Percentiles rank a stretch among this genome's conserved stretches.
These are phyloP conservation scores for Brachionus paranguensis DNA, from an alignment of 1,140 invertebrate genomes.

Conservation along the genomic window DNA sequence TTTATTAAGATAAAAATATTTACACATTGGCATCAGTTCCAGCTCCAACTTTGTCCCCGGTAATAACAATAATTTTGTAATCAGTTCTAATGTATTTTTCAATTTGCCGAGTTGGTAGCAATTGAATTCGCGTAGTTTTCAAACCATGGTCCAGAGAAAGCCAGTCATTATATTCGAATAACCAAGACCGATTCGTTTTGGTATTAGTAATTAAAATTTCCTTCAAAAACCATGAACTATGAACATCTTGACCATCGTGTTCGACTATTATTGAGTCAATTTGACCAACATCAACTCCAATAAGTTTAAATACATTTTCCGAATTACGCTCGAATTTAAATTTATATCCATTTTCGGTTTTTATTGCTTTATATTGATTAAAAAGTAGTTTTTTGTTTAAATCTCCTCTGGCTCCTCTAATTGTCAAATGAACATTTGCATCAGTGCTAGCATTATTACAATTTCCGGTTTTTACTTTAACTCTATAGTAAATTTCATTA, in stretches of 20 bases:
- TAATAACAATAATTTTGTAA: conserved; percentile 48
- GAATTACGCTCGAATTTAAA: conserved; percentile 36
- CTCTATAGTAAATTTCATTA: background rate
- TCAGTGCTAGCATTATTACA: conserved; percentile 38
- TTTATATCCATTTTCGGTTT: conserved; percentile 14
- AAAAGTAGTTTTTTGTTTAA: background rate
- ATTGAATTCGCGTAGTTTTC: background rate
- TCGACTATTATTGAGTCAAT: conserved; percentile 18
- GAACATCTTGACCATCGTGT: conserved; percentile 50
- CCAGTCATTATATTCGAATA: conserved; percentile 54
- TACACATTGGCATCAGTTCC: conserved; percentile 46
- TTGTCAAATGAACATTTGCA: conserved; percentile 39
- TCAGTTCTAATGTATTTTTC: conserved; percentile 32
- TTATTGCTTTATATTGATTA: conserved; percentile 26
- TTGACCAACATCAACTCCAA: conserved; percentile 24
- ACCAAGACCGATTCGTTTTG: conserved; percentile 50
- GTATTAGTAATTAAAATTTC: conserved; percentile 52
- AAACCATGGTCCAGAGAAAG: conserved; percentile 46
- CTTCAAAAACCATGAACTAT: conserved; percentile 54
- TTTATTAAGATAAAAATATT: conserved; percentile 36
- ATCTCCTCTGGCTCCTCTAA: conserved; percentile 5
- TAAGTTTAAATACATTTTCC: conserved; percentile 23
- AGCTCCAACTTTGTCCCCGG: conserved; percentile 45
- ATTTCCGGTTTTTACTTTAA: conserved; percentile 29
- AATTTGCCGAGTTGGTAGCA: background rate